Base-by-base conservation (phyloP, 2,888 invertebrate genomes). In the Rhamphomyia laevipes region DNA sequence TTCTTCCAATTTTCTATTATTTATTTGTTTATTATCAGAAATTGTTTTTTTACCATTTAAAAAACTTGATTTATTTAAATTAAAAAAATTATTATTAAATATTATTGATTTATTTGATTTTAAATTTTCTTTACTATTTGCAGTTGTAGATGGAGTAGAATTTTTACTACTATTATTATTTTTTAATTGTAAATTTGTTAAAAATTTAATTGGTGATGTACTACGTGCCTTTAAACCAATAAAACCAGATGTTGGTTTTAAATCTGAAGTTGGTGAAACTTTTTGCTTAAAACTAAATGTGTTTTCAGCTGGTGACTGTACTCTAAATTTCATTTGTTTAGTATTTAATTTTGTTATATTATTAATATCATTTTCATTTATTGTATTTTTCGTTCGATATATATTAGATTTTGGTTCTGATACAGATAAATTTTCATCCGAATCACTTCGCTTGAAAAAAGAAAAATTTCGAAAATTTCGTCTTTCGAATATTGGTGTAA, bases 401-500 rank as follows among this genome's bases (percentile, higher is more conserved):
- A 6, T 38, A 23, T 18, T 21, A 15, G 23, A 46, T 51, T 27
- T 33, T 40, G 33, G 43, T 41, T 41, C 43, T 27, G 46, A 49
- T 15, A 48, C 55, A 9, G 60, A 57, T 31, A 70, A 51, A 57
- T 68, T 61, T 51, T 70, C 70, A 49, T 68, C 69, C 0, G 70
- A 65, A 15, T 68, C 70, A 4, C 58, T 57, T 27, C 54, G 44
- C 35, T 49, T 49, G 16, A 56, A 56, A 16, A 56, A 44, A 16
- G 51, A 48, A 48, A 54, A 52, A 16, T 42, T 53, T 43, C 46
- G 48, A 16, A 54, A 47, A 44, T 52, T 53, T 4, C 63, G 63
- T 1, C 69, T 56, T 1, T 67, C 70, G 51, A 70, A 68, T 23
- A 70, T 66, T 1, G 69, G 69, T 9, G 69, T 70, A 48, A 70